Base-by-base conservation (phyloP, 2,888 invertebrate species). In the Salticus scenicus region DNA sequence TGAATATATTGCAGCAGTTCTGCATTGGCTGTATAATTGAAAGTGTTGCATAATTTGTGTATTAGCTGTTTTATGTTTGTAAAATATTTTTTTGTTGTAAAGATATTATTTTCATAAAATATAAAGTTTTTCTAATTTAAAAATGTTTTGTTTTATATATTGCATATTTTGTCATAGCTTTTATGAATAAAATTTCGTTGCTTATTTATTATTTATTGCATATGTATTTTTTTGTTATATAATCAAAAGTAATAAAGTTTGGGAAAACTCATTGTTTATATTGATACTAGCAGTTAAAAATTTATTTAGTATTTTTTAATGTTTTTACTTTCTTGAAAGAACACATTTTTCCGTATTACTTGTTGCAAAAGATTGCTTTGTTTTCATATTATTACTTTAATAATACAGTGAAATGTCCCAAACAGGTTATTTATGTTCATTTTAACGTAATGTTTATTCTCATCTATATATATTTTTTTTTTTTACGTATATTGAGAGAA, bases 41-140 rank as follows among this genome's bases (percentile, higher is more conserved):
- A 64, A 63, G 14, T 63, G 37, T 67, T 30, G 31, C 66, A 73
- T 67, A 73, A 24, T 77, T n/a, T 47, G 28, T 57, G 81, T 64
- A 63, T 70, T 51, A 30, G 70, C 41, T 64, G 20, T 20, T 81
- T 17, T 70, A 37, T 79, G 63, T 79, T 79, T 80, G 79, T 80
- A 47, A 70, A 73, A 81, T 75, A 57, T 81, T 70, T 64, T n/a
- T 70, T 75, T 57, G 47, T 20, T 81, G 81, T 81, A 81, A 75
- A 81, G 81, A 81, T 74, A 81, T 81, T 81, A 81, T 81, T 81
- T 81, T 81, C 81, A 37, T 81, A 81, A 72, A 81, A 75, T 47
- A 81, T 74, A 57, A 81, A 81, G 63, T 17, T 75, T 75, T 81
- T 81, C 41, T 75, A 75, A 75, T 70, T 81, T 75, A 64, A 57